phyloP scores from a whole-genome alignment of 1,140 invertebrate species.

The Sitobion miscanthi region DNA sequence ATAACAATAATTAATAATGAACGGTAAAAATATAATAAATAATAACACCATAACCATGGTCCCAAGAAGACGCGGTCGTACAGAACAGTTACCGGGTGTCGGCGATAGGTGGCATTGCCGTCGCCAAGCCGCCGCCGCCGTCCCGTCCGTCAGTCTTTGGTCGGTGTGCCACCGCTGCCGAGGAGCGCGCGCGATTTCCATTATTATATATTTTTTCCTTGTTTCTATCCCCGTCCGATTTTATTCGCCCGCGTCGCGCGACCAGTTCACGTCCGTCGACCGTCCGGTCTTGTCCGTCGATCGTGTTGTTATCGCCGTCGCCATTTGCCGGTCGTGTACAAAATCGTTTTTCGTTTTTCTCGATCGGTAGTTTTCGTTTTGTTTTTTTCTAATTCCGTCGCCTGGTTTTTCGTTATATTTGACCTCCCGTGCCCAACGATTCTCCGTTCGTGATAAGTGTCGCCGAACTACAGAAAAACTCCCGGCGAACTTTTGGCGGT shows the following conservation, averaged over 20 bases:
- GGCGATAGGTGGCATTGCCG: conserved; percentile 44
- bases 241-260: conserved; percentile 28
- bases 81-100: background rate
- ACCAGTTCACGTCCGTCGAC: conserved; percentile 11
- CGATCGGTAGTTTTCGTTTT: background rate
- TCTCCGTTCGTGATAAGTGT: background rate
- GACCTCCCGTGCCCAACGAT: too few relatives aligned
- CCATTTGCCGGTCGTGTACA: background rate
- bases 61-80: background rate
- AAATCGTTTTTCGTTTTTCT: background rate
- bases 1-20: background rate
- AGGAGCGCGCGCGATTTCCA: conserved; percentile 41
- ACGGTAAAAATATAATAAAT: background rate
- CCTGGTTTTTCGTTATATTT: background rate
- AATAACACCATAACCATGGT: background rate
- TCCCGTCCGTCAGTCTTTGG: background rate
- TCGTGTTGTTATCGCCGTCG: background rate
- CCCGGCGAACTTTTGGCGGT: background rate
- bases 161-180: background rate
- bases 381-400: background rate
- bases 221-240: conserved; percentile 29
- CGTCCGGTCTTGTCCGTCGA: background rate
- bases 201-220: conserved; percentile 14
- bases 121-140: conserved; percentile 21
- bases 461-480: background rate